These are phyloP conservation scores for Eilema caniola DNA, from an alignment of 2,888 invertebrate species.

Conservation along the genomic window DNA sequence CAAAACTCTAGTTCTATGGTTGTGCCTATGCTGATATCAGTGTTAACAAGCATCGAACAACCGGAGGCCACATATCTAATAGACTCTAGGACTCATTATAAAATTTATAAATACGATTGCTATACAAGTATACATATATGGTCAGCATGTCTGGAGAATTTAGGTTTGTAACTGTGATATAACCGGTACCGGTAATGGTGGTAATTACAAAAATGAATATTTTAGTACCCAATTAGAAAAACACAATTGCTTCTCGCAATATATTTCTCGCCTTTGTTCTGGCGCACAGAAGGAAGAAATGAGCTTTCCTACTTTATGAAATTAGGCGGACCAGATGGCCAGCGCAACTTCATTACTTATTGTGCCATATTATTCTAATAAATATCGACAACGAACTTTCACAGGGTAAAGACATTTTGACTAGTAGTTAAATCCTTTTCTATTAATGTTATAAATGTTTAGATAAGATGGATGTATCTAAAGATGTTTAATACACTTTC, in stretches of 20 bases:
- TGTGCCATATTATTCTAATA: neutral
- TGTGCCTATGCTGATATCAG: neutral
- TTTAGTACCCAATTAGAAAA: neutral
- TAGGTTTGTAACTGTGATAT: neutral
- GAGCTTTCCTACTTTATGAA: neutral
- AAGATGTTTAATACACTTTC: no score
- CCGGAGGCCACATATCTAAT: neutral
- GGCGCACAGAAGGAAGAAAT: neutral
- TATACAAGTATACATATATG: neutral
- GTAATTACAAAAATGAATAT: neutral
- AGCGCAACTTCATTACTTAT: neutral
- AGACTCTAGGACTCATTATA: neutral
- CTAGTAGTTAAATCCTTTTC: neutral
- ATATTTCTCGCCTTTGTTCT: neutral
- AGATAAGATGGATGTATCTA: neutral
- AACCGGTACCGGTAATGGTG: neutral
- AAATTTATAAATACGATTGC: neutral
- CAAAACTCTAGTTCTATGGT: neutral
- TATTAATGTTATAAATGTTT: neutral
- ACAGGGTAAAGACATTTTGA: neutral
- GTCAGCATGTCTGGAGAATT: neutral
- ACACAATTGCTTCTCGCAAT: constrained; percentile 1
- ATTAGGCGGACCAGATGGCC: neutral
- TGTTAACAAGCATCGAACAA: neutral
- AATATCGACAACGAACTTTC: neutral